A percentile compares a stretch with the other conserved stretches of the same genome.
Evolutionary conservation across 35 echinoderm and acorn worm species (phyloP).

Genomic region (Ptychodera flava): DNA sequence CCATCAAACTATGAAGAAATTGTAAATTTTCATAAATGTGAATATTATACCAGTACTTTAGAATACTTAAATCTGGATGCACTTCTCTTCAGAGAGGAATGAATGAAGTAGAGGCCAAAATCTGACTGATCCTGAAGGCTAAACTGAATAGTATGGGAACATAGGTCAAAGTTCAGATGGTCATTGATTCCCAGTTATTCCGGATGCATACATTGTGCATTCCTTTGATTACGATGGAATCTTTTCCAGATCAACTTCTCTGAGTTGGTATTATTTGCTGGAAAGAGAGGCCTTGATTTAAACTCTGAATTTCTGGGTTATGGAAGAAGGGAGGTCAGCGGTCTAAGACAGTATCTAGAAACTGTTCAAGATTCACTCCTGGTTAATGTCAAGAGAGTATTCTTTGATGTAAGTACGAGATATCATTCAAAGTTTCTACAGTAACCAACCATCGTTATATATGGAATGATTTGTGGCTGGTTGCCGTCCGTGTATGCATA

Average conservation of each 20-base stretch:
- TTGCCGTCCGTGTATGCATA: not conserved
- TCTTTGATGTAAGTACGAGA: conserved; percentile 48
- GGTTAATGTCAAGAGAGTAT: conserved; percentile 85
- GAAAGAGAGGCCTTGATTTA: conserved; percentile 51
- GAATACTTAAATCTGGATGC: too few relatives aligned
- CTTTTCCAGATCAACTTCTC: conserved; percentile 44
- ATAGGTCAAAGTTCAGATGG: too few relatives aligned
- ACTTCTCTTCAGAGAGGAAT: too few relatives aligned
- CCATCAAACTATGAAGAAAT: too few relatives aligned
- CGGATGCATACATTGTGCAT: not conserved
- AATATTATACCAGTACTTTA: too few relatives aligned
- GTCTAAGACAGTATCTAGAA: conserved; percentile 34
- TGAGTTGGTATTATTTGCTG: conserved; percentile 64
- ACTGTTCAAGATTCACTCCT: conserved; percentile 63
- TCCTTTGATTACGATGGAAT: not conserved
- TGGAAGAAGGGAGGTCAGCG: conserved; percentile 31
- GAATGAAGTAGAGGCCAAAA: too few relatives aligned
- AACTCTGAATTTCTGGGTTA: conserved; percentile 67
- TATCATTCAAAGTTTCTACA: not conserved
- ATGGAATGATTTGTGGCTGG: not conserved
- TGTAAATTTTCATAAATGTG: too few relatives aligned
- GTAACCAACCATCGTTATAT: not conserved
- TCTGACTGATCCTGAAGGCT: too few relatives aligned
- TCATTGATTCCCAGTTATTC: not conserved
- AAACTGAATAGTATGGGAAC: too few relatives aligned